Percentiles rank a stretch among this genome's conserved stretches.
Conservation (phyloP, 2,888 invertebrate genomes). For the Xestia c-nigrum region DNA sequence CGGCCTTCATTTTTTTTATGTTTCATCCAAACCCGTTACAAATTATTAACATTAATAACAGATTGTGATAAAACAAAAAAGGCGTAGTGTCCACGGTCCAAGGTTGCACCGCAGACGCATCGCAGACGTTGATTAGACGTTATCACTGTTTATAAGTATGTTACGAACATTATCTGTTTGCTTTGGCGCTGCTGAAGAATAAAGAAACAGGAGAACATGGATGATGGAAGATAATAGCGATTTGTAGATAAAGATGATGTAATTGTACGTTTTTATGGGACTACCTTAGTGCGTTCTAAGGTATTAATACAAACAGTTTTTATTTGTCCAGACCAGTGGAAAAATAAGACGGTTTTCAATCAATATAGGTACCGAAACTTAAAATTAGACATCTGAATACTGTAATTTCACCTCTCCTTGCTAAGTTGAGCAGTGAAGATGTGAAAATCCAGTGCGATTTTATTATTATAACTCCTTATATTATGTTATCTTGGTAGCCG, state of each 20-base stretch:
- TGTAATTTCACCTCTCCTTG: not conserved
- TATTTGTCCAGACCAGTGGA: too few relatives aligned
- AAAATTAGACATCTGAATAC: not conserved
- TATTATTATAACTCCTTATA: too few relatives aligned
- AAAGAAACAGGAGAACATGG: not conserved
- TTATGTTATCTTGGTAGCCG: too few relatives aligned
- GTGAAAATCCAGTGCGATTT: too few relatives aligned
- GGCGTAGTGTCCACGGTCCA: slow-evolving; percentile 69
- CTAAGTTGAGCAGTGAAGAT: not conserved
- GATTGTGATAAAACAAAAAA: slow-evolving; percentile 60
- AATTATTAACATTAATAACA: slow-evolving; percentile 32
- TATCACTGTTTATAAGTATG: slow-evolving; percentile 61
- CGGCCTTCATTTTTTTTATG: slow-evolving; percentile 22
- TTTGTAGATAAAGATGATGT: not conserved
- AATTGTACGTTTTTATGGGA: not conserved
- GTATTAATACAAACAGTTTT: too few relatives aligned
- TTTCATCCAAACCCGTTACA: not conserved
- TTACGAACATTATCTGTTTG: slow-evolving; percentile 39
- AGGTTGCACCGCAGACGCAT: slow-evolving; percentile 76
- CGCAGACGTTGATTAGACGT: slow-evolving; percentile 73
- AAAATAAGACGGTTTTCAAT: too few relatives aligned
- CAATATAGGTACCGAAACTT: not conserved
- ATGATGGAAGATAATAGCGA: not conserved
- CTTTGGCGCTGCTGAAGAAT: slow-evolving; percentile 18
- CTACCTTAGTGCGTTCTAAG: not conserved